phyloP scores from a whole-genome alignment of 1,140 invertebrate genomes.

The Cotesia glomerata region DNA sequence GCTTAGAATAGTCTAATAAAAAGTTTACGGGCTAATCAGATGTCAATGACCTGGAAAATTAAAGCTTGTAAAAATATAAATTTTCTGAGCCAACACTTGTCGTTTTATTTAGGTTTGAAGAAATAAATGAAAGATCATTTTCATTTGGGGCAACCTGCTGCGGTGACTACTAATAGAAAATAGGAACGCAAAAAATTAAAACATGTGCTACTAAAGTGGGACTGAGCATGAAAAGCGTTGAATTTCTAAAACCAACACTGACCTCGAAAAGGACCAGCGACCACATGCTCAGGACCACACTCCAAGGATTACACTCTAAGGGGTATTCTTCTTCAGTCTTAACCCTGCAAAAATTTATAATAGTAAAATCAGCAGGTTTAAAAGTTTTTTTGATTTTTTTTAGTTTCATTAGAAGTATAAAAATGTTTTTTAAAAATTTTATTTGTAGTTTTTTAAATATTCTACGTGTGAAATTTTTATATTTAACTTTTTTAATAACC shows the following conservation, averaged over 20 bases:
- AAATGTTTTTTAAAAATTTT: too few relatives aligned
- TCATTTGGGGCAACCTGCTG: constrained; percentile 18
- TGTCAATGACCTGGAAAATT: constrained; percentile 23
- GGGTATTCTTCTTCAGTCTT: too few relatives aligned
- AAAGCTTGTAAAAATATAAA: neutral
- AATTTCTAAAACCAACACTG: neutral
- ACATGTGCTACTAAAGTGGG: constrained; percentile 1
- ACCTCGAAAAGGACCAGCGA: neutral
- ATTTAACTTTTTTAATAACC: too few relatives aligned
- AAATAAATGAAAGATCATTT: neutral
- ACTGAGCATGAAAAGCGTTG: neutral
- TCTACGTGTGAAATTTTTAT: too few relatives aligned
- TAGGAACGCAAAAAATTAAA: constrained; percentile 18
- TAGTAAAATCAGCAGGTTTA: too few relatives aligned
- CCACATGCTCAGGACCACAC: too few relatives aligned
- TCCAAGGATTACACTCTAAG: too few relatives aligned
- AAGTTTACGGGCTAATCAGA: neutral
- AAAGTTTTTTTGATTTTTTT: too few relatives aligned
- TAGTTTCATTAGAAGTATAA: too few relatives aligned
- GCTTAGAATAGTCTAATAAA: neutral
- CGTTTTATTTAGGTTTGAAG: neutral
- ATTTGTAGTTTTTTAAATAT: too few relatives aligned
- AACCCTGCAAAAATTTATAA: too few relatives aligned
- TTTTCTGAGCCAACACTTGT: constrained; percentile 18
- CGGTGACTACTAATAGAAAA: neutral